A percentile compares a stretch with the other conserved stretches of the same genome.
phyloP scores from a whole-genome alignment of 2,797 vertebrate genomes.

The Amblyopsis hoosieri region DNA sequence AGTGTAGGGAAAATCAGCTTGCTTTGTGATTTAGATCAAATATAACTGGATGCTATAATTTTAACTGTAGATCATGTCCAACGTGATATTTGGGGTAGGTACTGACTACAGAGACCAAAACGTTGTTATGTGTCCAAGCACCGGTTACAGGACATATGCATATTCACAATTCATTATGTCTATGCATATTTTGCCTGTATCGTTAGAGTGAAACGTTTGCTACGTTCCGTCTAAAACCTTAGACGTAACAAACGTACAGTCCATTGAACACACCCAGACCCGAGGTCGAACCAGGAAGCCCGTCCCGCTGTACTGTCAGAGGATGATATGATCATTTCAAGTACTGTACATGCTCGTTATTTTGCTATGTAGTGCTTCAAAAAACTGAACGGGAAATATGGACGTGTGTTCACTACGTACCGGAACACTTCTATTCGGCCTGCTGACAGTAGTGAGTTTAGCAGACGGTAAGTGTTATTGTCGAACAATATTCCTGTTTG shows the following conservation, averaged over 20 bases:
- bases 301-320: neutral
- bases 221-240: no score
- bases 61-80: constrained; percentile 38
- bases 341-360: neutral
- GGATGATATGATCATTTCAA: neutral
- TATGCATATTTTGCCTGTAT: no score
- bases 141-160: no score
- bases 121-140: no score
- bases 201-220: no score
- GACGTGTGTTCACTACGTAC: constrained; percentile 27
- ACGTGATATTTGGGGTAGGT: neutral
- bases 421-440: constrained; percentile 41
- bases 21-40: constrained; percentile 4
- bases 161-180: no score
- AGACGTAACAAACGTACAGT: no score
- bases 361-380: constrained; percentile 39
- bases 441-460: constrained; percentile 30
- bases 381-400: constrained; percentile 53
- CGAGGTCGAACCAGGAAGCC: no score
- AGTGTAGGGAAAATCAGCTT: constrained; percentile 21
- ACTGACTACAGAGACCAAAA: no score
- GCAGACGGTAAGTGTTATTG: constrained; percentile 60
- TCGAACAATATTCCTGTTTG: constrained; percentile 18
- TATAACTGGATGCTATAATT: constrained; percentile 30
- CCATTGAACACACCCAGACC: no score